Evolutionary conservation across 2,888 invertebrate species (phyloP), one percentile per base, ranked within the genome.

Genomic region (Caenorhabditis sulstoni): DNA sequence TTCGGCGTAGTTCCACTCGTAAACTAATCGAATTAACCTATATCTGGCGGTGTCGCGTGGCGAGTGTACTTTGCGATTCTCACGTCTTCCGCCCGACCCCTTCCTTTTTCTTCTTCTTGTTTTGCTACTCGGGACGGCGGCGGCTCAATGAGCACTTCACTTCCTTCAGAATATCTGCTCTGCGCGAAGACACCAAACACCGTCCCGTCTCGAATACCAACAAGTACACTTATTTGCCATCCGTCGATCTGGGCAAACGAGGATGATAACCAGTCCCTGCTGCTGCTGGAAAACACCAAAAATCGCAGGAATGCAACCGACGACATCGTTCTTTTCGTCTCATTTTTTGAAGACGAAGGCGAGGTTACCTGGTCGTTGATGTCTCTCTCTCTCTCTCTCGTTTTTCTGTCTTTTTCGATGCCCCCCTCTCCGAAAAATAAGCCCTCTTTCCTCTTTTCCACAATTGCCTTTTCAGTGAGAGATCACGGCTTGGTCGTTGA

Each of bases 21-120:
- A 64, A 73, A 64, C 73, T 73, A 64, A 73, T 73, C 73, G 57
- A 73, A 73, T 73, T 73, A 73, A 73, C 73, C 73, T 73, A 64
- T 73, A 73, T 64, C 49, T 29, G 29, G 18, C 23, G 49, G 64
- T 64, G 37, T 49, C 64, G 52, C 58, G 52, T 62, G 47, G 49
- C 20, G 9, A 35, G 35, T 73, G 57, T 64, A 73, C 64, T 73
- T 64, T 73, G 8, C 58, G 14, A 58, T 64, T 65, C 64, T 55
- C 73, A 73, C 64, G 68, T 70, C 57, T 47, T 49, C 47, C n/a
- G n/a, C 61, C 49, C 29, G 7, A 23, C n/a, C 53, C 61, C 53
- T 52, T 20, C 41, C 9, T 22, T 22, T 3, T 64, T 52, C n/a
- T 37, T 35, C 41, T 52, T 59, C 16, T 64, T 64, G 50, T 64